A percentile compares a stretch with the other conserved stretches of the same genome.
Conservation (phyloP, 2,113 vertebrate species). For the Litocranius walleri region DNA sequence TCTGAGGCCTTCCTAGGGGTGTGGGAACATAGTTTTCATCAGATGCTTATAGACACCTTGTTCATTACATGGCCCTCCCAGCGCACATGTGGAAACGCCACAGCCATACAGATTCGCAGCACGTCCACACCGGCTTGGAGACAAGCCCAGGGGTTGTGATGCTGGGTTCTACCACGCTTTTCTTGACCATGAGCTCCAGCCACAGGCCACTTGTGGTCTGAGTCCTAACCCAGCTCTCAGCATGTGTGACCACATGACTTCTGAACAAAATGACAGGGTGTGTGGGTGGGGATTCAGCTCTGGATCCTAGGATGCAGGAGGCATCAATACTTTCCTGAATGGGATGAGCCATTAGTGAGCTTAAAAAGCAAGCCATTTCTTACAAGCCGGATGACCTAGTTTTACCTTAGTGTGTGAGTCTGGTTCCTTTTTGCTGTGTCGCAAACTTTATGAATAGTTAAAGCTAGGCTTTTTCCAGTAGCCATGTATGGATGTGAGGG, state of each 20-base stretch:
- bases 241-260: neutral
- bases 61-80: neutral
- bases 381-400: neutral
- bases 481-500: neutral
- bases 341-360: neutral
- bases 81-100: neutral
- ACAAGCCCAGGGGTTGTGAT: neutral
- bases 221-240: neutral
- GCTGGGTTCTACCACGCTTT: neutral
- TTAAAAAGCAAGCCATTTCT: neutral
- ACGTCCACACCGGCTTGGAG: neutral
- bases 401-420: neutral
- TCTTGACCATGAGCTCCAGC: neutral
- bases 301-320: neutral
- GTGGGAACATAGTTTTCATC: neutral
- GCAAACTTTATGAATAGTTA: neutral
- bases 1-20: too few relatives aligned
- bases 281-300: neutral
- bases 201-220: neutral
- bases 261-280: neutral
- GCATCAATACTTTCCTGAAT: neutral
- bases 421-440: neutral
- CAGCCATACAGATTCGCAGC: neutral
- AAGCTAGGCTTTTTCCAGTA: neutral
- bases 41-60: neutral